Conservation (phyloP, 2,113 vertebrate species). For the Mus pahari region DNA sequence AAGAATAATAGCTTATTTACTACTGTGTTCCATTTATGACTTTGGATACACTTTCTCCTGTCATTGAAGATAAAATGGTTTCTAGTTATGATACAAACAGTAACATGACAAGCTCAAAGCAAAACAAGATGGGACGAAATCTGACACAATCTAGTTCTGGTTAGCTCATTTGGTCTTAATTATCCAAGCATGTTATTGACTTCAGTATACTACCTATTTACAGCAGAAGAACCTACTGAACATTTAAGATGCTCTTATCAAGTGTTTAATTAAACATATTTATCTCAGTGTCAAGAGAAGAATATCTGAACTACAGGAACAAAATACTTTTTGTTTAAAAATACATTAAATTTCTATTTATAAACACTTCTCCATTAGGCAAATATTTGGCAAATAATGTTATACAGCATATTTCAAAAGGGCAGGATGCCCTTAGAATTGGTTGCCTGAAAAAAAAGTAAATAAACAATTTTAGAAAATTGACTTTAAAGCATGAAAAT, state of each 20-base stretch:
- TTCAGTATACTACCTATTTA: background rate
- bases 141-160: background rate
- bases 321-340: constrained; percentile 8
- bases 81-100: constrained; percentile 28
- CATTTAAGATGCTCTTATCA: constrained; percentile 47
- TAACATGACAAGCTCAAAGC: constrained; percentile 33
- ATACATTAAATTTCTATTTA: constrained; percentile 15
- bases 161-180: constrained; percentile 30
- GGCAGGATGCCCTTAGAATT: background rate
- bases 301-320: background rate
- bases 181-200: constrained; percentile 6
- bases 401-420: background rate
- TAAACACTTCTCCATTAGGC: background rate
- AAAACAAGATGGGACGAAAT: constrained; percentile 22
- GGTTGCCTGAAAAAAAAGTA: background rate
- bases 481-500: background rate
- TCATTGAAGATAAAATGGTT: constrained; percentile 38
- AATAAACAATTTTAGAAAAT: constrained; percentile 2
- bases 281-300: constrained; percentile 30
- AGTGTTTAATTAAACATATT: constrained; percentile 21
- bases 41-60: constrained; percentile 37
- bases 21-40: background rate
- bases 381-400: background rate
- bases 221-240: constrained; percentile 5
- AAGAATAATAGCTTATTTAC: constrained; percentile 26